Evolutionary conservation across 2,888 invertebrate genomes (phyloP).

Genomic region (Folsomia candida): DNA sequence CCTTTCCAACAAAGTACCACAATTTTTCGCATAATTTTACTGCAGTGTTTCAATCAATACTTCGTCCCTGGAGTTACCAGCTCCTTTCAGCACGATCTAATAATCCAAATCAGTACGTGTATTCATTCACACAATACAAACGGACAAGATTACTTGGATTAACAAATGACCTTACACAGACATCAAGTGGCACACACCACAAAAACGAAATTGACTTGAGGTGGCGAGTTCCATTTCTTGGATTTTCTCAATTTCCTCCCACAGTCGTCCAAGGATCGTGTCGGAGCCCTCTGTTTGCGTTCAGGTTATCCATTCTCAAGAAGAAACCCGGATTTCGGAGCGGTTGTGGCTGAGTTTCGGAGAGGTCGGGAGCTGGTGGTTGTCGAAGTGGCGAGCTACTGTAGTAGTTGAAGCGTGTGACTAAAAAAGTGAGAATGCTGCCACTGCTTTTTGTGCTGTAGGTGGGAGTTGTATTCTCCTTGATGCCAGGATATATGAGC

Average conservation of each 20-base stretch:
- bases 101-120: not conserved
- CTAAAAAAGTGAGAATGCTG: no score
- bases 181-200: no score
- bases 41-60: not conserved
- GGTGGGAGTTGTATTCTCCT: no score
- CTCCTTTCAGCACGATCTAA: not conserved
- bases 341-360: not conserved
- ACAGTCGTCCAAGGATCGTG: no score
- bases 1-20: not conserved
- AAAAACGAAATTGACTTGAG: no score
- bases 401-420: no score
- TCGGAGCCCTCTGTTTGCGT: not conserved
- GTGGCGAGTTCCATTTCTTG: no score
- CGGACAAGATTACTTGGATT: not conserved
- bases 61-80: not conserved
- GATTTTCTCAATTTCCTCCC: no score
- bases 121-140: not conserved
- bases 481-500: no score
- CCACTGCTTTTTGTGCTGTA: no score
- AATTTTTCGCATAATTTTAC: not conserved
- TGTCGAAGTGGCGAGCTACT: no score
- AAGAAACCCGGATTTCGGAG: no score
- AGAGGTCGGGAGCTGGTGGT: not conserved
- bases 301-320: not conserved
- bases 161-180: not conserved